These are phyloP conservation scores for Strix uralensis DNA, from an alignment of 2,113 vertebrate species.

Conservation along the genomic window DNA sequence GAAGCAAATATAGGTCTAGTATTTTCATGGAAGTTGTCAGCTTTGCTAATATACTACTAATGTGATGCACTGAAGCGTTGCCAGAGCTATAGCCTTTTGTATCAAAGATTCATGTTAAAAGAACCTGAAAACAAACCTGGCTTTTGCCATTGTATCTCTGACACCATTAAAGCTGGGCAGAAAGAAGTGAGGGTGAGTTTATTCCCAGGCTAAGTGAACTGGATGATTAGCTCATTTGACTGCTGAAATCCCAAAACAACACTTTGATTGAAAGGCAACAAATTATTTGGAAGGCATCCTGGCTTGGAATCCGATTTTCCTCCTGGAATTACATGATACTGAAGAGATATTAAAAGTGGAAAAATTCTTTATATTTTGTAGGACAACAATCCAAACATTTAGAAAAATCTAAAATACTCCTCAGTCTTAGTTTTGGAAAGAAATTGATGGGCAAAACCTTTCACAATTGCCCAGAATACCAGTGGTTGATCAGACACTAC, in stretches of 20 bases:
- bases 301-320: background rate
- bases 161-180: background rate
- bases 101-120: background rate
- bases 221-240: background rate
- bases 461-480: background rate
- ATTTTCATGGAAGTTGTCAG: background rate
- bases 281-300: background rate
- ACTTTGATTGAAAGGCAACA: background rate
- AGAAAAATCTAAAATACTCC: background rate
- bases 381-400: background rate
- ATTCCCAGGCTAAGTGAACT: background rate
- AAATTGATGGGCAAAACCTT: background rate
- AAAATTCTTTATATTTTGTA: background rate
- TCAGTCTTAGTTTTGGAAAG: background rate
- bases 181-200: background rate
- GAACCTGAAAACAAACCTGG: background rate
- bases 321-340: background rate
- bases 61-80: background rate
- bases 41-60: background rate
- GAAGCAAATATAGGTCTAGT: background rate
- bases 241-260: background rate
- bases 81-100: background rate
- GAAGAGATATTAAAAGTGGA: background rate
- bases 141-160: background rate
- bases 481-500: background rate